These are phyloP conservation scores for Conops quadrifasciatus DNA, from an alignment of 2,888 invertebrate genomes.

Conservation along the genomic window DNA sequence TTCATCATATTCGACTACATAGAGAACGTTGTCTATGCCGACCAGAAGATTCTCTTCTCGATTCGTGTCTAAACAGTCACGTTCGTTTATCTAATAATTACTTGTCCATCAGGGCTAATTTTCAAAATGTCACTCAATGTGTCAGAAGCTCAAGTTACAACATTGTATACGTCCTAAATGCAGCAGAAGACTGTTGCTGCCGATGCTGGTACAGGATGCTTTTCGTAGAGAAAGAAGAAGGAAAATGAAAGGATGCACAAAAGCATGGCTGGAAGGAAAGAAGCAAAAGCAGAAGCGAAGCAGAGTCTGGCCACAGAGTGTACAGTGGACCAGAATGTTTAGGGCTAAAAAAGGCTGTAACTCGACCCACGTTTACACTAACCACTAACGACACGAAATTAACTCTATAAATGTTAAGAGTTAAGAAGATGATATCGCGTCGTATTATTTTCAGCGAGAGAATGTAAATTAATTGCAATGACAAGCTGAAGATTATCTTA, in stretches of 20 bases:
- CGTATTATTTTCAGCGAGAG: no score
- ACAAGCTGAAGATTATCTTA: no score
- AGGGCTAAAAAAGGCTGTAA: background rate
- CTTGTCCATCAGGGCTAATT: slow-evolving; percentile 29
- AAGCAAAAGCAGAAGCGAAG: background rate
- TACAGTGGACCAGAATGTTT: background rate
- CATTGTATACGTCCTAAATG: background rate
- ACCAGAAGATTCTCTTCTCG: background rate
- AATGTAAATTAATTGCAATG: no score
- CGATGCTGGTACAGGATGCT: background rate
- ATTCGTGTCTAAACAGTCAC: background rate
- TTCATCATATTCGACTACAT: background rate
- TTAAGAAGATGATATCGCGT: no score
- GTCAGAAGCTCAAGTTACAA: background rate
- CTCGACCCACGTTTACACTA: no score
- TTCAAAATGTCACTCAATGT: slow-evolving; percentile 21
- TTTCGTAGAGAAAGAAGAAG: background rate
- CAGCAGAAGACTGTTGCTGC: background rate
- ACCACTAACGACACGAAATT: no score
- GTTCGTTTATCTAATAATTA: slow-evolving; percentile 17
- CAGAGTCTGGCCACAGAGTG: background rate
- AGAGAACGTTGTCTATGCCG: background rate
- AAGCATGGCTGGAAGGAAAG: background rate
- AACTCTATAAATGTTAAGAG: no score
- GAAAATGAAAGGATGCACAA: background rate